Base-by-base conservation (phyloP, 2,113 vertebrate genomes). In the Psilopsiagon aurifrons region DNA sequence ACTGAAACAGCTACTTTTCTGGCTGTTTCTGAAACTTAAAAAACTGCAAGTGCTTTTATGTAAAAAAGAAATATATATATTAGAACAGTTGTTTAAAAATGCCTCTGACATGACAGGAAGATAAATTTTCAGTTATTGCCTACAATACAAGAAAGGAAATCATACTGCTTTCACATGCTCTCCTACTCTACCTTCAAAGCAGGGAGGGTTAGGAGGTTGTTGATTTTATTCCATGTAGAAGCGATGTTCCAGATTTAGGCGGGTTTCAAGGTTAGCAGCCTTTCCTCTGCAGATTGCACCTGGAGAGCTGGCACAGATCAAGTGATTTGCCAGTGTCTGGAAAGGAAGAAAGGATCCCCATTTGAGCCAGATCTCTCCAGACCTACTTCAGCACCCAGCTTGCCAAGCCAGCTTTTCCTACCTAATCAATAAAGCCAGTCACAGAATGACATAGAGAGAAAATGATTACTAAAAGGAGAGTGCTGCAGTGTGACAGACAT, bases 151-250 rank as follows among this genome's bases (percentile, higher is more conserved):
- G 46, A 54, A 19, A 55, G 15, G 33, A 74, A 67, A 63, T 28
- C 18, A 37, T 5, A 35, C 9, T 25, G 23, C 37, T 70, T 46
- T 3, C 1, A 0, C 6, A 43, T 25, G 20, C 14, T 44, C 54
- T 35, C 64, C 81, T 35, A 35, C 46, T 60, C 35, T 8, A 47
- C 69, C 46, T 86, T 62, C 46, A 67, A 35, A 62, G 51, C 28
- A 66, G 75, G 41, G 5, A 8, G 10, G 31, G 22, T 54, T 29
- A 49, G 12, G 17, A 85, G 17, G 24, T 24, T 10, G 20, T 51
- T 73, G 59, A 64, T 82, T 62, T 68, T 51, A 77, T 13, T 73
- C 17, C 47, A 86, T 4, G 17, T 15, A 59, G 31, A 64, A 57
- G 59, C 64, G 10, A 17, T 47, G 11, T 33, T 90, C 60, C n/a